A percentile compares a stretch with the other conserved stretches of the same genome.
Conservation (phyloP, 2,797 vertebrate genomes). For the Eidolon dupreanum region DNA sequence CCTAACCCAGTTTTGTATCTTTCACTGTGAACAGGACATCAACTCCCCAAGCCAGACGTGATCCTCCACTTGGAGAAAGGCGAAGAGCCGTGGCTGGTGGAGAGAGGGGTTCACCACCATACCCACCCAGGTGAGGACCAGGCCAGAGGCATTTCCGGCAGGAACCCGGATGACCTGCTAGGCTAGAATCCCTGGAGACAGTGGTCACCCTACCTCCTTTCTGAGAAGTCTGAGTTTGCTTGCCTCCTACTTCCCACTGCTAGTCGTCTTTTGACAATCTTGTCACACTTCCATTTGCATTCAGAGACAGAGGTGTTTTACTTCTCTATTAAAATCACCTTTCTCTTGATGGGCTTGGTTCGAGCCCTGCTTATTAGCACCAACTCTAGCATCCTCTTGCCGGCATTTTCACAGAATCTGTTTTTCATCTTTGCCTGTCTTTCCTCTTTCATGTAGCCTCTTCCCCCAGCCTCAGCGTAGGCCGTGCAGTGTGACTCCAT, state of each 20-base stretch:
- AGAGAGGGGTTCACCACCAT: background rate
- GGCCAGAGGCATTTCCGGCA: background rate
- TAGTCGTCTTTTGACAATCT: background rate
- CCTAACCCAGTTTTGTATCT: background rate
- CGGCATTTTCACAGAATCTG: background rate
- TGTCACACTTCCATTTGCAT: background rate
- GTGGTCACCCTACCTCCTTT: background rate
- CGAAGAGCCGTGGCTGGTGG: slow-evolving; percentile 61
- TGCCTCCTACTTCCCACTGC: background rate
- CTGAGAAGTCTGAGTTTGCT: background rate
- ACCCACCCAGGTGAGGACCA: slow-evolving; percentile 55
- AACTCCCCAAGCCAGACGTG: slow-evolving; percentile 67
- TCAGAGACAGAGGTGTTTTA: background rate
- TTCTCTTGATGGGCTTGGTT: background rate
- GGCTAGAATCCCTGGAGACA: background rate
- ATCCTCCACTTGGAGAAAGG: slow-evolving; percentile 70
- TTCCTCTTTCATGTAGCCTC: background rate
- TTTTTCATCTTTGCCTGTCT: background rate
- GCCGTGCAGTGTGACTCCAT: no score
- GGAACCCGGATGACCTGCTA: background rate
- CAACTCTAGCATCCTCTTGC: background rate
- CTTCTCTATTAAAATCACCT: background rate
- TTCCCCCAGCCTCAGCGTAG: background rate
- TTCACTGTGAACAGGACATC: slow-evolving; percentile 55
- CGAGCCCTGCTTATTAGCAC: background rate